Conservation (phyloP, 2,888 invertebrate species). For the Bellardia bayeri region DNA sequence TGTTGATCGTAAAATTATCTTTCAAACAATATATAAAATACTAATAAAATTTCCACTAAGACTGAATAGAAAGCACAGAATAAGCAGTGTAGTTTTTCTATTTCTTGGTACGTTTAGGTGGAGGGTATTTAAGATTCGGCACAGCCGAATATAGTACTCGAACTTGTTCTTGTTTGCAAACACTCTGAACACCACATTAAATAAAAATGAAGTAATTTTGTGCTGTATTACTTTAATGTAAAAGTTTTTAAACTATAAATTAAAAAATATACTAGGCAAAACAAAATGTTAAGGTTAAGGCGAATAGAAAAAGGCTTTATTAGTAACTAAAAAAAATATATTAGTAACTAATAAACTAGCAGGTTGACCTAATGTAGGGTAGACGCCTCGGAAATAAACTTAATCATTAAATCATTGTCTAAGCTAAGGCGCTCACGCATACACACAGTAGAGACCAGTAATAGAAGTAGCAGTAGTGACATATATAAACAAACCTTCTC, state of each 20-base stretch:
- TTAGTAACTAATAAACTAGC: no score
- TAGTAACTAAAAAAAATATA: no score
- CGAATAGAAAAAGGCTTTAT: neutral
- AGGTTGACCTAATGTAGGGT: neutral
- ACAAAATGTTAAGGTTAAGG: neutral
- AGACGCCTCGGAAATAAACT: neutral
- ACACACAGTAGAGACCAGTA: neutral
- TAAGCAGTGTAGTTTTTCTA: no score
- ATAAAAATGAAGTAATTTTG: neutral
- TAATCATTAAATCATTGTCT: slow-evolving; percentile 44
- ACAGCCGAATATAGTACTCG: no score
- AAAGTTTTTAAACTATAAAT: slow-evolving; percentile 18
- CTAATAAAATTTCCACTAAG: no score
- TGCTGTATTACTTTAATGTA: neutral
- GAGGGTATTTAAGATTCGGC: no score
- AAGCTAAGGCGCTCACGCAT: slow-evolving; percentile 19
- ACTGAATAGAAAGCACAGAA: no score
- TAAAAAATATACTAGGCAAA: neutral
- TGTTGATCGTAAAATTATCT: no score
- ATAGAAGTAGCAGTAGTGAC: no score
- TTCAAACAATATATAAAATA: no score
- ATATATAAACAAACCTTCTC: no score
- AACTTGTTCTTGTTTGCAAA: neutral
- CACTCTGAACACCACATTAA: neutral
- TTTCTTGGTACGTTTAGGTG: no score